Conservation (phyloP, 2,797 vertebrate genomes). For the Threskiornis aethiopicus region DNA sequence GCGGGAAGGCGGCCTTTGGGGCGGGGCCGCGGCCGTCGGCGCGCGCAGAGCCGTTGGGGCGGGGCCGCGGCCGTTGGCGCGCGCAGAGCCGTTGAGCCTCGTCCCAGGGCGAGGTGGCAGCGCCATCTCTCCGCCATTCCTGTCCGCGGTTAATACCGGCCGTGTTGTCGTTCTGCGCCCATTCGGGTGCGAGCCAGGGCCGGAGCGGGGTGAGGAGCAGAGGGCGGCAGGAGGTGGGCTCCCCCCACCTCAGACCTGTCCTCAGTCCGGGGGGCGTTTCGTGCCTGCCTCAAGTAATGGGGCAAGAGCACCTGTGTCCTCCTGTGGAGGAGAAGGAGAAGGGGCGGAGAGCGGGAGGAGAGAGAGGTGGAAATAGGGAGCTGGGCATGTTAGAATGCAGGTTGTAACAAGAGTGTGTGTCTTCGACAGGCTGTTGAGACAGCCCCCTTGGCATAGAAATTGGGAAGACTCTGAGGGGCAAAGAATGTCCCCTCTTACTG, state of each 20-base stretch:
- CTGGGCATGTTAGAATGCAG: accelerated
- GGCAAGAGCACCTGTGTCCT: no score
- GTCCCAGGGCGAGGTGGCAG: accelerated
- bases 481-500: accelerated
- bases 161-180: accelerated
- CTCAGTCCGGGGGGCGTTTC: accelerated
- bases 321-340: not conserved
- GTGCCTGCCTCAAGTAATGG: accelerated
- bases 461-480: accelerated
- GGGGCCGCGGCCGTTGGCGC: not conserved
- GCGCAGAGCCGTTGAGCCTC: accelerated
- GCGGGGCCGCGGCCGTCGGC: not conserved
- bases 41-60: not conserved
- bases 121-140: accelerated
- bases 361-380: no score
- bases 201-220: not conserved
- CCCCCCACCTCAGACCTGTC: accelerated
- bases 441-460: accelerated
- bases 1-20: not conserved
- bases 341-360: no score
- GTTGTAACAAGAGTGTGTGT: accelerated
- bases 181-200: accelerated
- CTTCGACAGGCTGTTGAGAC: not conserved
- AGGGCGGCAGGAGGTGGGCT: no score
- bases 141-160: accelerated